These are phyloP conservation scores for Siderastrea radians DNA, from an alignment of 92 coral and sea anemone genomes.

Conservation along the genomic window DNA sequence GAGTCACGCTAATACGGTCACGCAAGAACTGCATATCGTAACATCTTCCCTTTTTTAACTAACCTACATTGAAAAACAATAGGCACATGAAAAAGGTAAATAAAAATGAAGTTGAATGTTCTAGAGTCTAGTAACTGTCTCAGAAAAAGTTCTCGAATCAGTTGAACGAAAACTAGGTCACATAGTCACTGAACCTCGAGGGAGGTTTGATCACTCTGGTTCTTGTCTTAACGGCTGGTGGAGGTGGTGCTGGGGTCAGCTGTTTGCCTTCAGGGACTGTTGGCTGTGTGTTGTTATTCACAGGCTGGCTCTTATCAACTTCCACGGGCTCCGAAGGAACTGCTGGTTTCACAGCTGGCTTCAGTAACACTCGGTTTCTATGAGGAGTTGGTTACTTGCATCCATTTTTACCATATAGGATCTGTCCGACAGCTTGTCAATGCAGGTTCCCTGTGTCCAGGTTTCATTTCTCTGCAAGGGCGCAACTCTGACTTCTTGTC, in stretches of 20 bases:
- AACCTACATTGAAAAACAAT: too few relatives aligned
- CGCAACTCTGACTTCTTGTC: too few relatives aligned
- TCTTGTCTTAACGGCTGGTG: slow-evolving; percentile 11
- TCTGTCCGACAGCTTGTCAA: slow-evolving; percentile 17
- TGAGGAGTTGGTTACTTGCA: background rate
- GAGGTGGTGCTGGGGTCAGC: background rate
- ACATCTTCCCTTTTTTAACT: too few relatives aligned
- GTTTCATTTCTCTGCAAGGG: too few relatives aligned
- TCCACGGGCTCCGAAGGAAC: background rate
- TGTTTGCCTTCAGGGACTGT: background rate
- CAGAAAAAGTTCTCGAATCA: too few relatives aligned
- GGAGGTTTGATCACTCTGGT: slow-evolving; percentile 17
- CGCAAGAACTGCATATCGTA: too few relatives aligned
- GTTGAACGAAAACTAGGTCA: background rate
- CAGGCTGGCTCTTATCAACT: background rate
- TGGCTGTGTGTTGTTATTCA: background rate
- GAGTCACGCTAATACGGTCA: too few relatives aligned
- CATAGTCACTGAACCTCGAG: slow-evolving; percentile 19
- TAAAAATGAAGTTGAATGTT: too few relatives aligned
- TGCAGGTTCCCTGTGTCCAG: too few relatives aligned
- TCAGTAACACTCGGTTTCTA: slow-evolving; percentile 37
- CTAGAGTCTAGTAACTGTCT: background rate
- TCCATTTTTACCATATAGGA: slow-evolving; percentile 25
- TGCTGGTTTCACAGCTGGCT: slow-evolving; percentile 12
- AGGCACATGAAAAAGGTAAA: too few relatives aligned